Evolutionary conservation across 2,888 invertebrate species (phyloP).

Genomic region (Sminthurides aquaticus): DNA sequence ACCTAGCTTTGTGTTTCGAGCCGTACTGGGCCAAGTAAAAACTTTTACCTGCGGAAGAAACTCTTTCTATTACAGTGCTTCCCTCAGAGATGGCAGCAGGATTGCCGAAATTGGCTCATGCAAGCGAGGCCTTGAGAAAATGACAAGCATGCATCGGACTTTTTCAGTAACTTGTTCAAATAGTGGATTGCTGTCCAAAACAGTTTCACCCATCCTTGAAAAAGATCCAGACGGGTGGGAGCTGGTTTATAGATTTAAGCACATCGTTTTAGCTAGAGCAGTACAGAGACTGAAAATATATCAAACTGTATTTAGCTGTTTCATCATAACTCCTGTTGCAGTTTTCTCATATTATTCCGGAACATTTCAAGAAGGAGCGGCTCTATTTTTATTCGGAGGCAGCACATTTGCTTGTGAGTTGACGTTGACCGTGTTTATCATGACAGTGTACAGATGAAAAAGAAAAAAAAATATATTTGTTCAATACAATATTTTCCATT

Average conservation of each 20-base stretch:
- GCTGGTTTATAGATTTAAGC: slow-evolving; percentile 28
- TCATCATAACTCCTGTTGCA: slow-evolving; percentile 18
- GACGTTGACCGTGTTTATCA: neutral
- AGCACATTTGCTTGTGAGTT: slow-evolving; percentile 32
- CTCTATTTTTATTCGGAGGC: slow-evolving; percentile 15
- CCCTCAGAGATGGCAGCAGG: no score
- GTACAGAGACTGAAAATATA: slow-evolving; percentile 33
- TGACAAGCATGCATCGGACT: no score
- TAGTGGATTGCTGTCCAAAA: no score
- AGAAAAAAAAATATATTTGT: neutral
- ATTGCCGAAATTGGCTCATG: no score
- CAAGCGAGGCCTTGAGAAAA: no score
- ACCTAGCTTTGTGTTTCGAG: no score
- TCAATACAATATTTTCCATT: neutral
- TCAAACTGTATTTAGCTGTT: slow-evolving; percentile 31
- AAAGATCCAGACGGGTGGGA: slow-evolving; percentile 23
- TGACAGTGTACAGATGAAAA: neutral
- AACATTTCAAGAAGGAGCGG: neutral
- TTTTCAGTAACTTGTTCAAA: no score
- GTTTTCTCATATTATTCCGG: slow-evolving; percentile 13
- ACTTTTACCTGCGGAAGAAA: no score
- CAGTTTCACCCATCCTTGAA: no score
- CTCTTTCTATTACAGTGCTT: no score
- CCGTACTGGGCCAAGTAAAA: no score
- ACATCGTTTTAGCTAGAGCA: slow-evolving; percentile 21